A percentile compares a stretch with the other conserved stretches of the same genome.
Conservation (phyloP, 2,797 vertebrate genomes). For the Etheostoma perlongum region DNA sequence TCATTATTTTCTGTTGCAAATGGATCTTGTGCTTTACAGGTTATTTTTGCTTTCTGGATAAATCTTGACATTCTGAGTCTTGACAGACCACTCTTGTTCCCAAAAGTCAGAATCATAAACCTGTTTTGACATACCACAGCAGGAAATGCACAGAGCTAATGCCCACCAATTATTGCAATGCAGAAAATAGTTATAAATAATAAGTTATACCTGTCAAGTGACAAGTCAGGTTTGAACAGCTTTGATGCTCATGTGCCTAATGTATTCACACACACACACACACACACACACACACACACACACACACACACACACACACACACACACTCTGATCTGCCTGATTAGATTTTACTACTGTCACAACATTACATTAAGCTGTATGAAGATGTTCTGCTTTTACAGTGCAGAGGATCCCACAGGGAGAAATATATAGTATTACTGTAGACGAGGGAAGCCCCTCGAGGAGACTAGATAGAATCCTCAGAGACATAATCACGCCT, state of each 20-base stretch:
- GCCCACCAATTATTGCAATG: too few relatives aligned
- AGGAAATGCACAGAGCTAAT: background rate
- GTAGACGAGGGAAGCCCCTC: slow-evolving; percentile 15
- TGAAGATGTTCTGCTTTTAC: slow-evolving; percentile 8
- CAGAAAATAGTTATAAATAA: too few relatives aligned
- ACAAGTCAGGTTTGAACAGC: background rate
- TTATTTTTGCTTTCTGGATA: background rate
- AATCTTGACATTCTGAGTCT: background rate
- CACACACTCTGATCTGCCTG: slow-evolving; percentile 18
- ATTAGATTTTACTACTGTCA: slow-evolving; percentile 19
- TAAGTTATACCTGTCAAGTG: background rate
- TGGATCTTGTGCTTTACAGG: too few relatives aligned
- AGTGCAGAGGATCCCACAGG: slow-evolving; percentile 25
- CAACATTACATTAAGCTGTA: slow-evolving; percentile 15
- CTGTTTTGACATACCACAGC: background rate
- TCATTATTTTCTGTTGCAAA: background rate
- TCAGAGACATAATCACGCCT: slow-evolving; percentile 28
- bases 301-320: too few relatives aligned
- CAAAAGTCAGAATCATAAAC: background rate
- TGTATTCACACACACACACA: background rate
- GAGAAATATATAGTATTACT: slow-evolving; percentile 13
- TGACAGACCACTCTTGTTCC: background rate
- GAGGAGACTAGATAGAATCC: slow-evolving; percentile 31
- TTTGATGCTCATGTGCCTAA: background rate
- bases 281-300: slow-evolving; percentile 13